A percentile compares a stretch with the other conserved stretches of the same genome.
phyloP scores from a whole-genome alignment of 2,888 invertebrate species.

The Rhamnusium bicolor region DNA sequence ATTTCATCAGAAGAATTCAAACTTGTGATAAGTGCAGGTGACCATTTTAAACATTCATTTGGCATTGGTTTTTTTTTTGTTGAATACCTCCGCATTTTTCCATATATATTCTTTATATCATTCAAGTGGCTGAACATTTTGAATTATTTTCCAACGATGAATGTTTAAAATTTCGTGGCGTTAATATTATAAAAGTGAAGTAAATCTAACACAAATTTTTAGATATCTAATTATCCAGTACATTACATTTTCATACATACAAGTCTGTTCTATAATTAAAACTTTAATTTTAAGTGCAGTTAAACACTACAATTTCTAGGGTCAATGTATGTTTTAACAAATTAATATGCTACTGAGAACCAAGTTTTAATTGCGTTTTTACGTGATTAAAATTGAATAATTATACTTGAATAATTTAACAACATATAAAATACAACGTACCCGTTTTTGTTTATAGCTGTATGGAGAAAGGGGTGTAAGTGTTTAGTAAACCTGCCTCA shows the following conservation, averaged over 20 bases:
- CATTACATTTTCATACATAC: not conserved
- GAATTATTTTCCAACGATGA: too few species aligned
- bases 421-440: not conserved
- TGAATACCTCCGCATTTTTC: too few species aligned
- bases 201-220: not conserved
- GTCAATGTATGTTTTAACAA: slow-evolving; percentile 37
- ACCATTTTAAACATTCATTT: too few species aligned
- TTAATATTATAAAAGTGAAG: not conserved
- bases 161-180: too few species aligned
- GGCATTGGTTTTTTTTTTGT: too few species aligned
- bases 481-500: slow-evolving; percentile 34
- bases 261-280: not conserved
- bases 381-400: slow-evolving; percentile 41
- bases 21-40: too few species aligned
- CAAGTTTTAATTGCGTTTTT: slow-evolving; percentile 41
- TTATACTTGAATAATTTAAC: slow-evolving; percentile 12
- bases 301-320: slow-evolving; percentile 6
- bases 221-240: not conserved
- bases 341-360: slow-evolving; percentile 36
- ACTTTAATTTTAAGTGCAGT: not conserved
- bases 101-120: too few species aligned
- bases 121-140: too few species aligned
- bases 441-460: not conserved
- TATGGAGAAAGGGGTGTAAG: not conserved
- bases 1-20: too few species aligned